phyloP scores from a whole-genome alignment of 2,113 vertebrate genomes.

The Thermophis baileyi region DNA sequence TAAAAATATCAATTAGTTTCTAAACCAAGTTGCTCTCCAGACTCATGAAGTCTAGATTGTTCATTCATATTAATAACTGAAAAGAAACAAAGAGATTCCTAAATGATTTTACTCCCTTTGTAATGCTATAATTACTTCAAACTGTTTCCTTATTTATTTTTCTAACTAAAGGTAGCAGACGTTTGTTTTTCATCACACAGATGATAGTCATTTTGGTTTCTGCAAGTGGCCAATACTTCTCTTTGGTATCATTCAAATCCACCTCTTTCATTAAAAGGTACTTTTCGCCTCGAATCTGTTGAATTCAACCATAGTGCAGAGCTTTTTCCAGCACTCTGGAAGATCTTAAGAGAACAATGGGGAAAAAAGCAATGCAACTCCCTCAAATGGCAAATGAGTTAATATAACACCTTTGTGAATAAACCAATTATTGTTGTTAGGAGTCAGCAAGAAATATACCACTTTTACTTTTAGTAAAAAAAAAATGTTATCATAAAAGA shows the following conservation, averaged over 20 bases:
- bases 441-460: not conserved
- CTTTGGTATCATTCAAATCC: not conserved
- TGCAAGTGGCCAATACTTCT: not conserved
- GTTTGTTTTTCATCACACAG: not conserved
- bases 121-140: not conserved
- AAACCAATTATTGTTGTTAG: not conserved
- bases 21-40: not conserved
- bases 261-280: not conserved
- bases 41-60: not conserved
- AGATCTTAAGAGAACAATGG: conserved; percentile 3
- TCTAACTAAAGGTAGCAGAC: not conserved
- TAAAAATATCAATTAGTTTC: not conserved
- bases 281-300: not conserved
- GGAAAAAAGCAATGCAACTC: not conserved
- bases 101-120: not conserved
- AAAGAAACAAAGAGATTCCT: not conserved
- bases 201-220: not conserved
- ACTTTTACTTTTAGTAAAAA: not conserved
- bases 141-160: not conserved
- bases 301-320: not conserved
- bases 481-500: not conserved
- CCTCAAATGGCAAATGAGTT: not conserved
- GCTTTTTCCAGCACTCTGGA: not conserved
- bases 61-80: not conserved
- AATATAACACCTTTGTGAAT: not conserved